Conservation (phyloP, 2,113 vertebrate species). For the Eulacestoma nigropectus region DNA sequence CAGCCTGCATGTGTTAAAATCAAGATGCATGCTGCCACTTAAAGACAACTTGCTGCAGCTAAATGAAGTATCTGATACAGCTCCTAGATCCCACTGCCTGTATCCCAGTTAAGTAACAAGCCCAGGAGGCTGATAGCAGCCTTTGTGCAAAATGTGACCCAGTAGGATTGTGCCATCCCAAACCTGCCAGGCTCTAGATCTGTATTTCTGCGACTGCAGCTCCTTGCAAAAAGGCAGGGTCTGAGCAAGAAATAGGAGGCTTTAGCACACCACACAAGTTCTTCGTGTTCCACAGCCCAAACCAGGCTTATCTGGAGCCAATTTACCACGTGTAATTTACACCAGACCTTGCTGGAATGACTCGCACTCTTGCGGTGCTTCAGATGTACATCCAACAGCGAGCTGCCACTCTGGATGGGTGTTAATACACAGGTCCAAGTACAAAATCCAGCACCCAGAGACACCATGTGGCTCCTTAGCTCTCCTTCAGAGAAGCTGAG, state of each 20-base stretch:
- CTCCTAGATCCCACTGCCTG: neutral
- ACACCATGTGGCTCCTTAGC: neutral
- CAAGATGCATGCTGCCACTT: neutral
- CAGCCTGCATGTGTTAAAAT: neutral
- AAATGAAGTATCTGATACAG: neutral
- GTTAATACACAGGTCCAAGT: neutral
- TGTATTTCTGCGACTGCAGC: neutral
- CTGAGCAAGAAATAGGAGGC: neutral
- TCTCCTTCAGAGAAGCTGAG: slow-evolving; percentile 13
- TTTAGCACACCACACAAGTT: slow-evolving; percentile 41
- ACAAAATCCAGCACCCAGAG: slow-evolving; percentile 22
- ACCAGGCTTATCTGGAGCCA: slow-evolving; percentile 70
- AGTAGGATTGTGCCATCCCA: neutral
- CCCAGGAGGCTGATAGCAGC: neutral
- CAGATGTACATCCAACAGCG: slow-evolving; percentile 66
- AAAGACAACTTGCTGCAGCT: neutral
- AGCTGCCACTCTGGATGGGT: slow-evolving; percentile 11
- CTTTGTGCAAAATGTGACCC: neutral
- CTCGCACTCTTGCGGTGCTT: slow-evolving; percentile 42
- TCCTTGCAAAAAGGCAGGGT: neutral
- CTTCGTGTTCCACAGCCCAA: slow-evolving; percentile 58
- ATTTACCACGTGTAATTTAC: slow-evolving; percentile 64
- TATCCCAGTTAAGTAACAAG: neutral
- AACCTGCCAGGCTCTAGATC: neutral
- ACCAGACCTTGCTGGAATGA: slow-evolving; percentile 61